Conservation (phyloP, 2,113 vertebrate species). For the Sarotherodon lohbergeri region DNA sequence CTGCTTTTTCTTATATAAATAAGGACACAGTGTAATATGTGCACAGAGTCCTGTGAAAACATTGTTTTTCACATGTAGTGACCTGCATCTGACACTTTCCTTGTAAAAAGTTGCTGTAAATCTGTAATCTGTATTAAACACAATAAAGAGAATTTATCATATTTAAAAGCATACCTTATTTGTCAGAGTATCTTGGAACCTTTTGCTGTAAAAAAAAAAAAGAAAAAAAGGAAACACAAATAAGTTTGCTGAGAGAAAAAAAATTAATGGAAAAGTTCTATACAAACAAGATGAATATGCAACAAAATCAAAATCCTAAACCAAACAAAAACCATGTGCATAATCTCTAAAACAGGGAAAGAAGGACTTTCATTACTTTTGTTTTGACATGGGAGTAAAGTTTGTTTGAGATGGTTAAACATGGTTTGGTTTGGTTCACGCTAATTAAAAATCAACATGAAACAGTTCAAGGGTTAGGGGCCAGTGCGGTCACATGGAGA, state of each 20-base stretch:
- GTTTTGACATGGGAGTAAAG: background rate
- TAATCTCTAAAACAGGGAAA: background rate
- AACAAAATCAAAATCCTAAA: background rate
- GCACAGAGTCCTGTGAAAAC: background rate
- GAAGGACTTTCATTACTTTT: background rate
- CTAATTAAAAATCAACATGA: constrained; percentile 45
- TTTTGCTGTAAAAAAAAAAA: constrained; percentile 72
- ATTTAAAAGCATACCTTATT: constrained; percentile 82
- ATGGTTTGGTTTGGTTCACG: background rate
- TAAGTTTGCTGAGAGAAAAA: background rate
- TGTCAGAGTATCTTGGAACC: constrained; percentile 83
- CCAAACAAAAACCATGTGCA: background rate
- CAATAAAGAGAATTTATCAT: background rate
- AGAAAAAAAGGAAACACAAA: background rate
- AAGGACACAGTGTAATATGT: background rate
- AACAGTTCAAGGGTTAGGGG: background rate
- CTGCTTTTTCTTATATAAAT: background rate
- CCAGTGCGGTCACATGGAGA: background rate
- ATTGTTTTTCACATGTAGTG: background rate
- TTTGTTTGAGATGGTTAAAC: constrained; percentile 4
- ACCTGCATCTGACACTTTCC: background rate
- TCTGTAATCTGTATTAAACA: background rate
- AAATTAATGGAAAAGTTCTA: background rate
- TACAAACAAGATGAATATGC: background rate
- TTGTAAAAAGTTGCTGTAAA: background rate